Evolutionary conservation across 2,888 invertebrate genomes (phyloP), one percentile per base, ranked within the genome.

Genomic region (Zhengitettix transpicula): DNA sequence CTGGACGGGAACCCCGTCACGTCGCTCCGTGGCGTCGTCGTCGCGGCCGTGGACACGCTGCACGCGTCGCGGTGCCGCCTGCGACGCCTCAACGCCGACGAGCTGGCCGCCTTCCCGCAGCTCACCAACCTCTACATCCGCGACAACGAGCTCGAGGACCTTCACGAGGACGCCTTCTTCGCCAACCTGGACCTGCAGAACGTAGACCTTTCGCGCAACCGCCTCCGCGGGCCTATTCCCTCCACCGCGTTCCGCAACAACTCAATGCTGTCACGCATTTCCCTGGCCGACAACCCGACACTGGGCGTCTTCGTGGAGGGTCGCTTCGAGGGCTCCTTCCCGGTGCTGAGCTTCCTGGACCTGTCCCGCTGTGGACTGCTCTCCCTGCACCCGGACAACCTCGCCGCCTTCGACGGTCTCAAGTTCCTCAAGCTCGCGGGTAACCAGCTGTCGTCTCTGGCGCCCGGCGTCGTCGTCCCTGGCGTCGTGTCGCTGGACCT

Each of bases 161-260:
- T 89, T 61, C 80, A 84, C 67, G 79, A 81, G 16, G 82, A 83
- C 67, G 82, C 86, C 9, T 85, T 89, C 73, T 74, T 78, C 52
- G 76, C 79, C 62, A 77, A 89, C 61, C 78, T 79, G 59, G 80
- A 82, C 64, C 76, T 89, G 52, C 81, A 82, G 65, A 78, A 83
- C 68, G 77, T 89, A 63, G 86, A 89, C 71, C 76, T 89, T 62
- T 86, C 88, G 5, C 78, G 81, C 66, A 89, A 90, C 69, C 77
- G 81, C 63, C 71, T 89, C 42, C 77, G 75, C 57, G 81, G 81
- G 58, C 80, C 81, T 63, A 74, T 89, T 42, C 83, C 82, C 0
- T 79, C 80, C 61, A 78, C 83, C 69, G 76, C 87, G 57, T 85
- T 89, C 68, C 80, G 79, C 64, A 79, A 80, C 67, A 88, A 88